Percentiles rank a stretch among this genome's conserved stretches.
Evolutionary conservation across 1,140 invertebrate genomes (phyloP).

Genomic region (Achroia grisella): DNA sequence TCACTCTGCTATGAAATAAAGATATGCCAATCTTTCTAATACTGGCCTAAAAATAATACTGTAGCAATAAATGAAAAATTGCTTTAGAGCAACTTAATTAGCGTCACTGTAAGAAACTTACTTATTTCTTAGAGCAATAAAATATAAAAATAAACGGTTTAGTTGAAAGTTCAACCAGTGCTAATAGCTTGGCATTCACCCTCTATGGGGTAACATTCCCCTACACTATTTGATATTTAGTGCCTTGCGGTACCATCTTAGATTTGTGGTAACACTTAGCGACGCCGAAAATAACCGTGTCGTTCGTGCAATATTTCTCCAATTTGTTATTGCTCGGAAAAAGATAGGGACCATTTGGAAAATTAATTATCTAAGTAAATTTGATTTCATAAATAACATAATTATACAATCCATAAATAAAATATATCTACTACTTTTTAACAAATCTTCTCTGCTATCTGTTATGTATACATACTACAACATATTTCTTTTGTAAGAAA

Average conservation of each 20-base stretch:
- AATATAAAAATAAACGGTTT: conserved; percentile 30
- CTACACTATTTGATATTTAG: conserved; percentile 58
- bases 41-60: too few relatives aligned
- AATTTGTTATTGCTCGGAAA: conserved; percentile 36
- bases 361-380: too few relatives aligned
- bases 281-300: conserved; percentile 37
- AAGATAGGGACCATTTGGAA: background rate
- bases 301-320: conserved; percentile 36
- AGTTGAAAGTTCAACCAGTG: conserved; percentile 59
- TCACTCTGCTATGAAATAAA: too few relatives aligned
- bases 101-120: background rate
- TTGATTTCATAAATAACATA: too few relatives aligned
- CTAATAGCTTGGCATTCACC: conserved; percentile 49
- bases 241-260: conserved; percentile 67
- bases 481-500: too few relatives aligned
- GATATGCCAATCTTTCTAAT: too few relatives aligned
- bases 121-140: conserved; percentile 1
- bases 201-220: conserved; percentile 45
- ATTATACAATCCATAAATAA: too few relatives aligned
- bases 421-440: too few relatives aligned
- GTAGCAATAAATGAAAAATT: too few relatives aligned
- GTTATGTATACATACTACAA: too few relatives aligned
- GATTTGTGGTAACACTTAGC: conserved; percentile 57
- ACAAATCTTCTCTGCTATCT: too few relatives aligned
- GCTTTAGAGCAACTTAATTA: too few relatives aligned